These are phyloP conservation scores for Ellobius talpinus DNA, from an alignment of 2,113 vertebrate species.

Conservation along the genomic window DNA sequence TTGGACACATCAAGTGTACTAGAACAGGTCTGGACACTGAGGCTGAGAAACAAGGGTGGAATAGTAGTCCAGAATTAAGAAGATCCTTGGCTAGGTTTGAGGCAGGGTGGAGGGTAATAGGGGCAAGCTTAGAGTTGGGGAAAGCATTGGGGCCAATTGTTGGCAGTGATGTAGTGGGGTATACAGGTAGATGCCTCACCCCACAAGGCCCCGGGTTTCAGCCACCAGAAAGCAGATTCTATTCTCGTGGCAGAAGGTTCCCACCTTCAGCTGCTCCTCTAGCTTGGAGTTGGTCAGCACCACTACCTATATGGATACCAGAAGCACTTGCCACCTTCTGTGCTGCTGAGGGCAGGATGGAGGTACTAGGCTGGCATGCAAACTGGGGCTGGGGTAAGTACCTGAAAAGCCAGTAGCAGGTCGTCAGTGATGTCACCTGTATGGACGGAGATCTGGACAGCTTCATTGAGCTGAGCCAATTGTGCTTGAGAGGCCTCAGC, in stretches of 20 bases:
- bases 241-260: constrained; percentile 88
- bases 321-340: neutral
- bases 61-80: neutral
- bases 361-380: neutral
- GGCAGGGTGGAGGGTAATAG: neutral
- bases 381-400: constrained; percentile 48
- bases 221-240: constrained; percentile 90
- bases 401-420: constrained; percentile 90
- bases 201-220: constrained; percentile 92
- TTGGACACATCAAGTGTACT: neutral
- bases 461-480: constrained; percentile 89
- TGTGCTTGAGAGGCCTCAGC: constrained; percentile 86
- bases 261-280: constrained; percentile 91
- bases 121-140: neutral
- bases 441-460: constrained; percentile 84
- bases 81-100: neutral
- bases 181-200: constrained; percentile 85
- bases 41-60: neutral
- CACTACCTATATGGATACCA: constrained; percentile 88
- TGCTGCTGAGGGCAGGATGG: neutral
- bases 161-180: neutral
- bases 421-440: constrained; percentile 82
- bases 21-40: neutral
- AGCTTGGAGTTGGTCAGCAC: constrained; percentile 91
- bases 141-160: neutral